Evolutionary conservation across 1,140 invertebrate genomes (phyloP), one percentile per base, ranked within the genome.

Genomic region (Caerostris extrusa): DNA sequence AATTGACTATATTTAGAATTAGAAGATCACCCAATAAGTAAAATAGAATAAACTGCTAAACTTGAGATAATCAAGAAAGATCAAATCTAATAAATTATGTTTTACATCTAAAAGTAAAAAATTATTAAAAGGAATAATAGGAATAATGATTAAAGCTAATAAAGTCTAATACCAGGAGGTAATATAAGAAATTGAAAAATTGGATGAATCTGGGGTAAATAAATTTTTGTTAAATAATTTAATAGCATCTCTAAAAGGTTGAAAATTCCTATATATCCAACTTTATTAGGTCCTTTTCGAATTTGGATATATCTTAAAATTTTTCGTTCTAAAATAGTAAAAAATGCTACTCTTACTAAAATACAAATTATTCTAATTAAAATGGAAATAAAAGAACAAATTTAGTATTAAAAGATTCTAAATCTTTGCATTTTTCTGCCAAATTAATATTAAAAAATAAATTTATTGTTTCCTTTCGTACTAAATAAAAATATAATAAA

Each of bases 201-300:
- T 96, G 96, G 97, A 97, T 71, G 96, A 96, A 95, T 95, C 95
- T 92, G 95, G 88, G 53, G 96, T 96, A 95, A 96, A 95, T 95
- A 96, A 95, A 95, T 97, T 96, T 95, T 97, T 97, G 95, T 95
- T 96, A 96, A 97, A 97, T 95, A 97, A 96, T 95, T 97, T 97
- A 96, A 97, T 96, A 91, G 96, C 97, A 97, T 97, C 97, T 94
- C 96, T 95, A 96, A 97, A 97, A 95, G 97, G 97, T 95, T 97
- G 97, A 95, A 97, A 95, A 97, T 95, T 19, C 97, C 97, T 94
- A 96, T 95, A 95, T 97, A 96, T 7, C 97, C 96, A 58, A 97
- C 96, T 95, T 97, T 97, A 97, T 97, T 97, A 94, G 97, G 97
- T 2, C 97, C 97, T 95, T 97, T 97, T 64, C 97, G 97, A 96